phyloP scores from a whole-genome alignment of 2,797 vertebrate species.

The Parauchenoglanis ngamensis region DNA sequence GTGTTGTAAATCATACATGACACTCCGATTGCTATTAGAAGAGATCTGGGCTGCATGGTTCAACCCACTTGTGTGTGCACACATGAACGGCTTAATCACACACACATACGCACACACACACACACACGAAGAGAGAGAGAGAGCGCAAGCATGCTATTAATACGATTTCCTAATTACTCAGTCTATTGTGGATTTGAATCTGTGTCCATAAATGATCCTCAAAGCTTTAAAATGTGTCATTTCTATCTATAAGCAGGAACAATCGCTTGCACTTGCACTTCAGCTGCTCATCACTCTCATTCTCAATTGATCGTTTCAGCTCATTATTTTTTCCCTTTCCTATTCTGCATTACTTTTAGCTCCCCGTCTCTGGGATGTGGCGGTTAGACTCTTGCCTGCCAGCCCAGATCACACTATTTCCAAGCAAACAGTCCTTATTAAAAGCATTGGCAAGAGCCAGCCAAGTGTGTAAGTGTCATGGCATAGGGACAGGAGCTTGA shows the following conservation, averaged over 20 bases:
- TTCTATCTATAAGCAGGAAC: neutral
- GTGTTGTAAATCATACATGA: constrained; percentile 74
- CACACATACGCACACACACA: neutral
- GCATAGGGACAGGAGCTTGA: constrained; percentile 53
- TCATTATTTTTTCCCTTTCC: constrained; percentile 16
- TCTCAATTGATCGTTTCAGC: constrained; percentile 48
- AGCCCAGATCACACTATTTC: constrained; percentile 67
- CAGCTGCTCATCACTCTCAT: constrained; percentile 29
- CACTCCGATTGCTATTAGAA: constrained; percentile 72
- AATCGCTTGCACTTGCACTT: neutral
- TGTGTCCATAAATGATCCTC: neutral
- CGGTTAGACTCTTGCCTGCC: constrained; percentile 57
- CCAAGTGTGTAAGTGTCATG: constrained; percentile 46
- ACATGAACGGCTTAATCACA: neutral
- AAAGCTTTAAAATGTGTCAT: neutral
- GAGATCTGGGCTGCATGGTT: constrained; percentile 68
- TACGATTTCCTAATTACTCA: constrained; percentile 1
- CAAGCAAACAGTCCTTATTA: constrained; percentile 70
- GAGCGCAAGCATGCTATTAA: neutral
- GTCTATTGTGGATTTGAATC: neutral
- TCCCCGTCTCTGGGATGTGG: constrained; percentile 7
- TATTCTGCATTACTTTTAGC: constrained; percentile 55
- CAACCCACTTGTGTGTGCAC: constrained; percentile 53
- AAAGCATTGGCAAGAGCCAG: constrained; percentile 64
- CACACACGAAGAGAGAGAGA: neutral